Evolutionary conservation across 2,113 vertebrate species (phyloP).

Genomic region (Sphaerodactylus townsendi): DNA sequence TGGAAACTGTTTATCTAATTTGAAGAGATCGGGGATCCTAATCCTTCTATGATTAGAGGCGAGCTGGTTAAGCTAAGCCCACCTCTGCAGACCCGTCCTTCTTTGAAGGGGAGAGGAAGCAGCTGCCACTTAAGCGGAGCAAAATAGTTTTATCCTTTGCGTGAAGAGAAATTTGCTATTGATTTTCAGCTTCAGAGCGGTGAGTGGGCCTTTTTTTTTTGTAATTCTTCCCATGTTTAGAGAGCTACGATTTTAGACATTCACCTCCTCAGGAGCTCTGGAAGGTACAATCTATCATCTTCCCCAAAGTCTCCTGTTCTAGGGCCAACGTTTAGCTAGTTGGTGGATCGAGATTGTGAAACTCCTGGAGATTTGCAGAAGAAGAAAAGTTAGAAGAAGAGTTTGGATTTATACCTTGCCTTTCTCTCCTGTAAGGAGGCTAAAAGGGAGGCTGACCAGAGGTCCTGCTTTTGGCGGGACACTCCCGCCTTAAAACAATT

Average conservation of each 20-base stretch:
- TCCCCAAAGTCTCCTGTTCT: slow-evolving; percentile 23
- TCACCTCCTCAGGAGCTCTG: slow-evolving; percentile 29
- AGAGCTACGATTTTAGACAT: slow-evolving; percentile 53
- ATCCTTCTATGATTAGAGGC: slow-evolving; percentile 65
- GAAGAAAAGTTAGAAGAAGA: no score
- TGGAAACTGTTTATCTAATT: slow-evolving; percentile 65
- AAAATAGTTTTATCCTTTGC: slow-evolving; percentile 55
- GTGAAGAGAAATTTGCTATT: slow-evolving; percentile 50
- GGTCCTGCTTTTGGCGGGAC: no score
- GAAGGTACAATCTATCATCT: not conserved
- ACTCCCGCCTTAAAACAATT: no score
- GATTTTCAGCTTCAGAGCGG: slow-evolving; percentile 62
- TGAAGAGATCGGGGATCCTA: slow-evolving; percentile 62
- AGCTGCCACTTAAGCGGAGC: slow-evolving; percentile 31
- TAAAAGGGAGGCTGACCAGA: no score
- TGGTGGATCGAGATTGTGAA: no score
- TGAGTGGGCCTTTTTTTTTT: slow-evolving; percentile 49
- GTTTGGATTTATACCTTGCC: no score
- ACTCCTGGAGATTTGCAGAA: no score
- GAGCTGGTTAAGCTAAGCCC: slow-evolving; percentile 48
- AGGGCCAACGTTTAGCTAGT: not conserved
- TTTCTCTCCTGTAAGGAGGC: no score
- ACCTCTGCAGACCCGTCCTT: slow-evolving; percentile 42
- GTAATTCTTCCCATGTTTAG: slow-evolving; percentile 27
- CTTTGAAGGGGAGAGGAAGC: slow-evolving; percentile 33